Percentiles rank a stretch among this genome's conserved stretches.
These are phyloP conservation scores for Chromoteleia sp. DNA, from an alignment of 2,888 invertebrate genomes.

Conservation along the genomic window DNA sequence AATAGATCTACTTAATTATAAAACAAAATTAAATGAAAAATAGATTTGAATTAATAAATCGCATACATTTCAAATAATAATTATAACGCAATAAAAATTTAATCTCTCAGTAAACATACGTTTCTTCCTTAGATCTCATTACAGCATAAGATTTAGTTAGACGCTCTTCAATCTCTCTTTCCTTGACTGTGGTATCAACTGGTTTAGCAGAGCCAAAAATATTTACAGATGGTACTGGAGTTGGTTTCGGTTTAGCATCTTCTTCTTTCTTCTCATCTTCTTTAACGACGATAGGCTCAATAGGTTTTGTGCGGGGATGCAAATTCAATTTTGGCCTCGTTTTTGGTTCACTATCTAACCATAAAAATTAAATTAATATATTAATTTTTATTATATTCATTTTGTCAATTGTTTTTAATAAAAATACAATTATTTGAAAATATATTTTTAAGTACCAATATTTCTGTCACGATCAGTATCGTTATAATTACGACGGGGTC, in stretches of 20 bases:
- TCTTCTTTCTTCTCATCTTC: conserved; percentile 61
- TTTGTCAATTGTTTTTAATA: neutral
- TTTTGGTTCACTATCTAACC: conserved; percentile 85
- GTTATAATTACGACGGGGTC: conserved; percentile 80
- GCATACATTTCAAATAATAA: too few species aligned
- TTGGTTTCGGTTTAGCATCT: conserved; percentile 79
- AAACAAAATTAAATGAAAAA: too few species aligned
- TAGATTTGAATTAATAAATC: too few species aligned
- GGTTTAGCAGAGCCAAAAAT: conserved; percentile 98
- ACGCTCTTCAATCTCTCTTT: conserved; percentile 96
- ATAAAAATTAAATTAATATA: neutral
- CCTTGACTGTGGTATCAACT: conserved; percentile 96
- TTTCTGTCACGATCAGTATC: conserved; percentile 77
- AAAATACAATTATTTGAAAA: neutral
- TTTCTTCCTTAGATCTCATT: conserved; percentile 79
- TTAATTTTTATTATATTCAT: neutral
- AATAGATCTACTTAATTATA: too few species aligned
- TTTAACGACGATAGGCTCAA: conserved; percentile 84
- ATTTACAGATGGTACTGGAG: conserved; percentile 88
- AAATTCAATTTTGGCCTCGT: conserved; percentile 92
- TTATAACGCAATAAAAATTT: too few species aligned
- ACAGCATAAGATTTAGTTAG: conserved; percentile 86
- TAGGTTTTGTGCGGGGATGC: conserved; percentile 92
- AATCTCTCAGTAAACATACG: too few species aligned
- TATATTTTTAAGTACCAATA: conserved; percentile 44